Evolutionary conservation across 2,113 vertebrate species (phyloP), one percentile per base, ranked within the genome.

Genomic region (Sinocyclocheilus anshuiensis): DNA sequence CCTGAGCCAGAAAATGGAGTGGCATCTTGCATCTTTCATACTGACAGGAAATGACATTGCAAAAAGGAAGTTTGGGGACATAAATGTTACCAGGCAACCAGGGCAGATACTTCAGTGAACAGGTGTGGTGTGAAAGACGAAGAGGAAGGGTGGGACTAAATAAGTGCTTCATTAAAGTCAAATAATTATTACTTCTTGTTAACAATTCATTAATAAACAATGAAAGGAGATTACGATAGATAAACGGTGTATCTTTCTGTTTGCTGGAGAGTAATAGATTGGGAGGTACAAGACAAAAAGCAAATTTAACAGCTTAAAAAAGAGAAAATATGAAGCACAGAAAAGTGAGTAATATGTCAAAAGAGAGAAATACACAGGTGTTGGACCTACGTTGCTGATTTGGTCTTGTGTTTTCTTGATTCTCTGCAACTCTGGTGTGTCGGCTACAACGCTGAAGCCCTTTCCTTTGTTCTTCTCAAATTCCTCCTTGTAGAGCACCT

Each of bases 381-480:
- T 82, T 85, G 77, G 18, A 92, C 97, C 93, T 93, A 99, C 98
- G 69, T 99, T 98, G 94, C 98, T 99, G 96, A 99, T 97, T 90
- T 97, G 96, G 84, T 97, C 96, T 95, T 99, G 98, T 24, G 96
- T 97, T 93, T 98, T 99, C 94, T 96, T 99, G 92, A 99, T 97
- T 93, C 98, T 96, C 95, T 98, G 96, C 90, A 98, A 84, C 90
- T 99, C 98, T 0, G 97, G 98, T 26, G 98, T 99, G 92, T 98
- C 97, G 0, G 97, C 94, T 88, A 99, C 97, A 88, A 96, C 96
- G 4, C 96, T 98, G 95, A 97, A 99, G 0, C 96, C 96, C 84
- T 96, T 98, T 8, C 98, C 98, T 92, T 97, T 99, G 93, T 94
- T 99, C 95, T 98, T 99, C 94, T 99, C 98, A 86, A 99, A 99